phyloP scores from a whole-genome alignment of 2,888 invertebrate species.

The Cantharis flavilabris region DNA sequence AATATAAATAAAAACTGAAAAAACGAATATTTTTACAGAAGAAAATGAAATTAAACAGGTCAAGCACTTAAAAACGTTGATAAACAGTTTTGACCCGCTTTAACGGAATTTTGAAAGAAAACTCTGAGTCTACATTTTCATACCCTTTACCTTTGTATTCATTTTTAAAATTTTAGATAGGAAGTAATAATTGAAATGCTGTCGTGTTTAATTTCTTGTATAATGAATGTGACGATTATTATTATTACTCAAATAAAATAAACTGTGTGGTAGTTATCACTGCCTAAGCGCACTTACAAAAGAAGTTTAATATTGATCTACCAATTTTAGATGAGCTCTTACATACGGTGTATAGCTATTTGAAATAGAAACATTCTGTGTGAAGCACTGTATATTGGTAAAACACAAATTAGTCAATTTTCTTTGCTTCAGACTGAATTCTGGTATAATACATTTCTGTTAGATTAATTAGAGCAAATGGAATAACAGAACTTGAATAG shows the following conservation, averaged over 20 bases:
- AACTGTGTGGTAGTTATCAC: background rate
- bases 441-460: background rate
- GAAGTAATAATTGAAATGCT: background rate
- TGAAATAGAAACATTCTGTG: background rate
- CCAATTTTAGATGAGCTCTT: background rate
- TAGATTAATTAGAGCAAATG: background rate
- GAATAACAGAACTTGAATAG: background rate
- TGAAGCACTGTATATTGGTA: background rate
- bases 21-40: background rate
- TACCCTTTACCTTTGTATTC: no score
- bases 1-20: background rate
- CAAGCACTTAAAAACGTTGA: no score
- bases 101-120: background rate
- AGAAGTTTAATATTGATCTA: background rate
- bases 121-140: background rate
- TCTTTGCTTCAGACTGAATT: background rate
- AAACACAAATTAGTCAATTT: background rate
- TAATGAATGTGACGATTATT: background rate
- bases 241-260: background rate
- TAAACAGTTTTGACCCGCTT: background rate
- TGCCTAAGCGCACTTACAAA: background rate
- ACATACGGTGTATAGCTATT: background rate
- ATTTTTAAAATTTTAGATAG: no score
- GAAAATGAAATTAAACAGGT: background rate
- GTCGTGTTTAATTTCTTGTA: background rate